Evolutionary conservation across 2,797 vertebrate genomes (phyloP), one percentile per base, ranked within the genome.

Genomic region (Eupleurogrammus muticus): DNA sequence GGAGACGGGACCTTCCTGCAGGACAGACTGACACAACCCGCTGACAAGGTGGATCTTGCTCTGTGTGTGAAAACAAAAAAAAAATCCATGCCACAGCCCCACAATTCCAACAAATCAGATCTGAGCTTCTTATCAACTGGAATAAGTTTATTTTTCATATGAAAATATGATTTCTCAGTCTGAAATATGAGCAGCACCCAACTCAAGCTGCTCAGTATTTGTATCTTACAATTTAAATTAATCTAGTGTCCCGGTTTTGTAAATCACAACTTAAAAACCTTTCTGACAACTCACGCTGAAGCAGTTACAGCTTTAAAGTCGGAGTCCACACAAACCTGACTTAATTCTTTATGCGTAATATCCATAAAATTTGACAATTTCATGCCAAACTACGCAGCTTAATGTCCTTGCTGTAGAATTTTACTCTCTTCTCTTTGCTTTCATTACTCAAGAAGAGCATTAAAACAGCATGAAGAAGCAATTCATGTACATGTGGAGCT

Each of bases 51-150:
- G 3, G 28, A 28, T 28, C 6, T 3, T 3, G 28, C 20, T 52
- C 36, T 50, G 40, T n/a, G 24, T 50, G 28, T 28, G 14, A 44
- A 72, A 74, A 68, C 51, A 48, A 21, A 40, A 3, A 2, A 40
- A 3, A 2, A 14, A 19, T 19, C n/a, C 53, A 24, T 47, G 24
- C 21, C 57, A 60, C 19, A 3, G 6, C 28, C 12, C 2, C 0
- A 17, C 19, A 0, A 4, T 9, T 12, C 46, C 62, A 24, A 53
- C 28, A 38, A 13, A 24, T 52, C n/a, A 46, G 36, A 38, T 14
- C 0, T 9, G 34, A 78, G 42, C 40, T 0, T 42, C 40, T 12
- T 17, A 6, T 55, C 19, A 35, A 23, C 50, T 32, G 32, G 28
- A 49, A 49, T 21, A 5, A 20, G 24, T 17, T 35, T 50, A 5